Base-by-base conservation (phyloP, 2,797 vertebrate genomes). In the Leptoclinus maculatus region DNA sequence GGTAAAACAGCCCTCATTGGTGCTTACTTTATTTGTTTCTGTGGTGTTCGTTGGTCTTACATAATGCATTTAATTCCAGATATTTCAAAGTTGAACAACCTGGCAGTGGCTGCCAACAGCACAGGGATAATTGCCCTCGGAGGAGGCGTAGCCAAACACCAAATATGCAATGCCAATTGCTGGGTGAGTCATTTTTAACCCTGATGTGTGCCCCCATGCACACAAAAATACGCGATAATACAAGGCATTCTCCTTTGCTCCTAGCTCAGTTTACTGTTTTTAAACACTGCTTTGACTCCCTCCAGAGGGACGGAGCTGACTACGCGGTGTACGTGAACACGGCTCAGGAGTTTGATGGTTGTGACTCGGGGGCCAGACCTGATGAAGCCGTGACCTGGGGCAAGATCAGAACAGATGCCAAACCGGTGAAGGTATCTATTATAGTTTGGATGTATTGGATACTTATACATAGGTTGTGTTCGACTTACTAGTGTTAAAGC, bases 341-440 rank as follows among this genome's bases (percentile, higher is more conserved):
- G 17, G 0, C 95, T 4, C 96, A 97, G 87, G 97, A 97, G 82
- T 97, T 96, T 25, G 97, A 97, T 2, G 97, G 97, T 32, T 98
- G 95, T 0, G 97, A 97, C 74, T 96, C 96, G 0, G 97, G 97
- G 0, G 97, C 97, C 1, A 90, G 90, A 65, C 96, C 96, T 0
- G 96, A 97, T 0, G 96, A 97, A 74, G 97, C 96, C 0, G 94
- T 97, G 13, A 96, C 97, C 34, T 97, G 97, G 97, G 96, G 96
- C 14, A 97, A 97, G 88, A 97, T 97, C 87, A 93, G 93, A 12
- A 17, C 84, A 83, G 95, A 96, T 0, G 96, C 96, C 27, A 94
- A 92, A 73, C 96, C 96, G 0, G 94, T 97, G 16, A 97, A 97
- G 94, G 97, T 58, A 36, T 1, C 27, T 32, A 29, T 32, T 17